These are phyloP conservation scores for Caenorhabditis latens DNA, from an alignment of 1,140 invertebrate species.

Conservation along the genomic window DNA sequence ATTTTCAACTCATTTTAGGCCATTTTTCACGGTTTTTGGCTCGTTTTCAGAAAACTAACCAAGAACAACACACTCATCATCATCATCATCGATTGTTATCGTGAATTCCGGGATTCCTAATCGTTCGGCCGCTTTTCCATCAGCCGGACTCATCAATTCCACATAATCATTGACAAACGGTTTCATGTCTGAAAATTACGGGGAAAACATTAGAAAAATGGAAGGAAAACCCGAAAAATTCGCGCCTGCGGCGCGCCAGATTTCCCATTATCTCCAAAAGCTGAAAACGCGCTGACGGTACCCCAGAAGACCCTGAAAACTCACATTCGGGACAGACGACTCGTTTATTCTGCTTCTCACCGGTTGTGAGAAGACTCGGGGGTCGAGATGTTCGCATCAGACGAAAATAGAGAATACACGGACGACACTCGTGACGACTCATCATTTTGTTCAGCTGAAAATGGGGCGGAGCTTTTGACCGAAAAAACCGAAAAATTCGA, in stretches of 20 bases:
- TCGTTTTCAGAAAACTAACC: too few relatives aligned
- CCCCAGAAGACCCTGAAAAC: background rate
- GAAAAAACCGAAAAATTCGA: background rate
- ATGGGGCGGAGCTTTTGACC: background rate
- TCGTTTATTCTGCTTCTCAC: background rate
- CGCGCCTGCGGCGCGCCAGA: too few relatives aligned
- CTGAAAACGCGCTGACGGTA: too few relatives aligned
- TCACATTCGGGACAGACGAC: background rate
- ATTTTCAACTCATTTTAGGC: too few relatives aligned
- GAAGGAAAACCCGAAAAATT: too few relatives aligned
- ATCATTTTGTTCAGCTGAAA: background rate
- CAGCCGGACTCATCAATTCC: background rate
- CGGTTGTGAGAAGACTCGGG: background rate
- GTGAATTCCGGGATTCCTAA: background rate
- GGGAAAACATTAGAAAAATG: background rate
- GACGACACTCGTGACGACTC: background rate
- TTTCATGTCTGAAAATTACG: background rate
- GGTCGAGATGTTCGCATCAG: constrained; percentile 12
- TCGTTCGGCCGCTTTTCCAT: background rate
- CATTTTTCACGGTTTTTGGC: too few relatives aligned
- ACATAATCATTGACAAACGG: background rate
- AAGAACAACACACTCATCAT: constrained; percentile 11
- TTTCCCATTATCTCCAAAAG: too few relatives aligned
- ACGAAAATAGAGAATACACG: constrained; percentile 3
- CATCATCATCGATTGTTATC: background rate